Conservation (phyloP, 1,140 invertebrate species). For the Cyclargus thomasi region DNA sequence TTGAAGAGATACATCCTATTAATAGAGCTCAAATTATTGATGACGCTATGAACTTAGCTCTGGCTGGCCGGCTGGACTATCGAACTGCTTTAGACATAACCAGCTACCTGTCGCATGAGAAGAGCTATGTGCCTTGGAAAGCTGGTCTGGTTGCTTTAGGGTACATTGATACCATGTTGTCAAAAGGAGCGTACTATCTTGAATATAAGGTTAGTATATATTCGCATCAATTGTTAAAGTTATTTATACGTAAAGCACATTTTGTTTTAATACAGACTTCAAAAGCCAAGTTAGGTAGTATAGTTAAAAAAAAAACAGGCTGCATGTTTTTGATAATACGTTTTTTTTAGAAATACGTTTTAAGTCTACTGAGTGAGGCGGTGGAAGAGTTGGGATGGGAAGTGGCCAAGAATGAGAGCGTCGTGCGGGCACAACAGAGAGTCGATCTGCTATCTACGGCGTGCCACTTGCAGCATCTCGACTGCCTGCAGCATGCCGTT, state of each 20-base stretch:
- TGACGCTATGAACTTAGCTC: conserved; percentile 89
- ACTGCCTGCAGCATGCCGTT: conserved; percentile 82
- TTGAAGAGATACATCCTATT: conserved; percentile 80
- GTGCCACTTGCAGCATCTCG: conserved; percentile 81
- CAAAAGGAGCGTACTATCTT: conserved; percentile 82
- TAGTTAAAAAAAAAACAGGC: too few relatives aligned
- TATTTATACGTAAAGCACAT: too few relatives aligned
- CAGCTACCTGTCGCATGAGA: conserved; percentile 83
- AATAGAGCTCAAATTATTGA: conserved; percentile 93
- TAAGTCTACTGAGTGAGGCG: conserved; percentile 78
- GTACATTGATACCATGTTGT: conserved; percentile 85
- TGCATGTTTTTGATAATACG: too few relatives aligned
- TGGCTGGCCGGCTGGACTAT: conserved; percentile 78
- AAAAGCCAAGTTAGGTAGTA: too few relatives aligned
- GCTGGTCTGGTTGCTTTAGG: conserved; percentile 81
- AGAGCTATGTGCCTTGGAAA: conserved; percentile 88
- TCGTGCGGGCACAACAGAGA: conserved; percentile 81
- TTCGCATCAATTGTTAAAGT: too few relatives aligned
- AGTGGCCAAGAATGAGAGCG: conserved; percentile 77
- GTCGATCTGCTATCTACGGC: conserved; percentile 80
- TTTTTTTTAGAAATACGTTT: conserved; percentile 79
- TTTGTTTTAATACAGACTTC: too few relatives aligned
- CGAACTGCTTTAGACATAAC: conserved; percentile 84
- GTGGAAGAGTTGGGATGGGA: conserved; percentile 82
- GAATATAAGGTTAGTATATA: conserved; percentile 79